Evolutionary conservation across 2,888 invertebrate genomes (phyloP).

Genomic region (Diadegma fenestrale): DNA sequence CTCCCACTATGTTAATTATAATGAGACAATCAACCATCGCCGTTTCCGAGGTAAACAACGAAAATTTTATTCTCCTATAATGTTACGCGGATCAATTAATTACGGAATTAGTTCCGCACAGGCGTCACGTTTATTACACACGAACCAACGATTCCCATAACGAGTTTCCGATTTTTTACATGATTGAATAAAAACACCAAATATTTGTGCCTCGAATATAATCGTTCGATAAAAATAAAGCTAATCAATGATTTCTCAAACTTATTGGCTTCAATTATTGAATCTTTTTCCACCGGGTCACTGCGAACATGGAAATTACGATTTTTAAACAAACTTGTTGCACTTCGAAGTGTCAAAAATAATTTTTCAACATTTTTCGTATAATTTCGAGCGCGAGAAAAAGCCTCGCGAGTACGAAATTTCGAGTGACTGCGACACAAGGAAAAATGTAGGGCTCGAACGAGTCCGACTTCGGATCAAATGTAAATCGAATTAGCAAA

Average conservation of each 20-base stretch:
- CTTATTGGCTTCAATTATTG: too few species aligned
- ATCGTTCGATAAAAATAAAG: not conserved
- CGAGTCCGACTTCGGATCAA: not conserved
- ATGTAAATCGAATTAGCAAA: not conserved
- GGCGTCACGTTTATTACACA: not conserved
- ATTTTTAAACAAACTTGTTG: too few species aligned
- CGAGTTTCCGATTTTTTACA: not conserved
- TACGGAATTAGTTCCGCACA: not conserved
- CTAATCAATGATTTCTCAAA: not conserved
- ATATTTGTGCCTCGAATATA: not conserved
- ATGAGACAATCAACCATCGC: not conserved
- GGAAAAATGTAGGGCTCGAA: too few species aligned
- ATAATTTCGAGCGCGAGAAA: too few species aligned
- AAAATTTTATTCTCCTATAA: not conserved
- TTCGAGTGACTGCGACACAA: too few species aligned
- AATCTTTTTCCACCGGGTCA: too few species aligned
- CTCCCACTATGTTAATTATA: not conserved
- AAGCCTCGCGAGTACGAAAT: too few species aligned
- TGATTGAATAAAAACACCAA: not conserved
- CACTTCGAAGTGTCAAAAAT: too few species aligned
- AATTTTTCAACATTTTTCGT: too few species aligned
- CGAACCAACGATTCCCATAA: not conserved
- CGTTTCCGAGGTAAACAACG: not conserved
- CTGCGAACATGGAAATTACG: too few species aligned
- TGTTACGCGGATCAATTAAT: not conserved